Percentiles rank a stretch among this genome's conserved stretches.
Conservation (phyloP, 2,113 vertebrate species). For the Panurus biarmicus region DNA sequence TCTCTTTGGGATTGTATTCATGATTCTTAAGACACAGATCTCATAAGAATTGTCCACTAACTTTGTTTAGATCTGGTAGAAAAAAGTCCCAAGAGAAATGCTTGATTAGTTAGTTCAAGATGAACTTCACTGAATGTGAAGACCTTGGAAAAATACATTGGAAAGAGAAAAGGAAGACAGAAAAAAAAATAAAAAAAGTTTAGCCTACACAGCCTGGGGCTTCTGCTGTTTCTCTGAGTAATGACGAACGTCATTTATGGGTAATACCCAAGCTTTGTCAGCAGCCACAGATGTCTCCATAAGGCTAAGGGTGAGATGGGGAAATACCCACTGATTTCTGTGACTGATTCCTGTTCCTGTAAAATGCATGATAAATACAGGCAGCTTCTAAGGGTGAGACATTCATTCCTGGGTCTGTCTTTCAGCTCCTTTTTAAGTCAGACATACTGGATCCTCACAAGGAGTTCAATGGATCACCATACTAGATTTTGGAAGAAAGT, state of each 20-base stretch:
- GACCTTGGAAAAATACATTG: neutral
- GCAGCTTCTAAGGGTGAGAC: neutral
- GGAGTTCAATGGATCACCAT: neutral
- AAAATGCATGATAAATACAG: neutral
- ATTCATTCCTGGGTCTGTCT: neutral
- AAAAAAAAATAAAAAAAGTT: neutral
- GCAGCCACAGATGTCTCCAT: neutral
- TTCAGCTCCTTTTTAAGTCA: neutral
- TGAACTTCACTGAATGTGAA: fast-evolving
- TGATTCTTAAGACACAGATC: neutral
- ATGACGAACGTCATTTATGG: neutral
- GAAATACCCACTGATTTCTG: neutral
- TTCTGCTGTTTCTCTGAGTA: neutral
- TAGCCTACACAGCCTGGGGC: neutral
- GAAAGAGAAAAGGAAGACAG: neutral
- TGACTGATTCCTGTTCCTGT: neutral
- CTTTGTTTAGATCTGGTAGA: neutral
- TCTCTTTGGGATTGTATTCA: neutral
- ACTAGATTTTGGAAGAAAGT: neutral
- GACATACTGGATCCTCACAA: neutral
- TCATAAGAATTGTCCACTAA: neutral
- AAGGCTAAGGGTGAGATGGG: neutral
- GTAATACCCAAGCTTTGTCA: neutral
- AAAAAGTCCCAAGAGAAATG: neutral
- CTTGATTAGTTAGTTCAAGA: neutral